Base-by-base conservation (phyloP, 2,113 vertebrate species). In the Centrocercus urophasianus region DNA sequence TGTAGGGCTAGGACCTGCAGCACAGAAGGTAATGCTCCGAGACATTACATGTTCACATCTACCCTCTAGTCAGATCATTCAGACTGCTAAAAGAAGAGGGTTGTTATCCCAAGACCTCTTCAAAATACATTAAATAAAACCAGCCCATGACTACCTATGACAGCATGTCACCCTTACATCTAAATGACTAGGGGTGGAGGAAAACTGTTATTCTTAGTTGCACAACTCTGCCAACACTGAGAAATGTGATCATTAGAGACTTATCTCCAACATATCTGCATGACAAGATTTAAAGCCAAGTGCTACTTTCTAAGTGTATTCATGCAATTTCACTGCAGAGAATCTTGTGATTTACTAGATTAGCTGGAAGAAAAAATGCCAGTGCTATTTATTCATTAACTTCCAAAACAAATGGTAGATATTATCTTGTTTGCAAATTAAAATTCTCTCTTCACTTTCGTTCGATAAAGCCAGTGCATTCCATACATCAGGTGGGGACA, bases 341-440 rank as follows among this genome's bases (percentile, higher is more conserved):
- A 81, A 71, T n/a, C 57, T 84, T 52, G 59, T 1, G 27, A 93
- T 81, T 93, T 92, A 90, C 84, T 89, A 80, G 59, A 88, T 4
- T 59, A 52, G 17, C 40, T 78, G 77, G 52, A 89, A 89, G 61
- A 42, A 92, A 95, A 71, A 71, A 81, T 18, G 27, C 27, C 57
- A 84, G 11, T 67, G 43, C 36, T n/a, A 25, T 79, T 90, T n/a
- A 25, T 72, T 90, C 73, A 75, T 65, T 79, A 91, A 61, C 52
- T 82, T 84, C 78, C 36, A 79, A 65, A 87, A 60, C 54, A 91
- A 8, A 27, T 40, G 9, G 38, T 71, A 82, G 84, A 21, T 84
- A 72, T 50, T 70, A 86, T 32, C 57, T 56, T 82, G 15, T 19
- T 82, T 63, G 75, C 69, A 86, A 76, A 86, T 80, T 76, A 27